phyloP scores from a whole-genome alignment of 92 coral and sea anemone genomes.

The Actinernus sp. region DNA sequence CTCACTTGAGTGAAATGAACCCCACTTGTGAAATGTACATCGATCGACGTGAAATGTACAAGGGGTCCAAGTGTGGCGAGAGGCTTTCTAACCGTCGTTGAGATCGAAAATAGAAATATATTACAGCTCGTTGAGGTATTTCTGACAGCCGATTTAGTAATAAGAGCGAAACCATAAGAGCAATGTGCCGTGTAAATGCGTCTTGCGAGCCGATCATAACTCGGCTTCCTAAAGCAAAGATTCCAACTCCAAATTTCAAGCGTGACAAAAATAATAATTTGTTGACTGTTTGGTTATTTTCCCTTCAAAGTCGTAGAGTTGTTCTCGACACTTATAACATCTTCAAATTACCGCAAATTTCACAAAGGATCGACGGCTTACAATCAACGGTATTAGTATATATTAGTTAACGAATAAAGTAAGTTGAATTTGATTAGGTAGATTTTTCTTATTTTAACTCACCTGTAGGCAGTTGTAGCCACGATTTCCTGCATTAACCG shows the following conservation, averaged over 20 bases:
- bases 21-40: constrained; percentile 5
- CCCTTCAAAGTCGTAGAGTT: too few species aligned
- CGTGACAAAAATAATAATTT: too few species aligned
- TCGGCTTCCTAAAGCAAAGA: too few species aligned
- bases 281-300: too few species aligned
- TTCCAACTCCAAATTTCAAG: too few species aligned
- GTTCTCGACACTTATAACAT: too few species aligned
- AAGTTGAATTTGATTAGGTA: too few species aligned
- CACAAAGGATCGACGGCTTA: not conserved
- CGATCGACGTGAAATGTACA: not conserved
- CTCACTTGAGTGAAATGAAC: constrained; percentile 3
- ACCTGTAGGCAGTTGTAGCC: constrained; percentile 97
- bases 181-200: too few species aligned
- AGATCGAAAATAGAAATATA: not conserved
- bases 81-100: not conserved
- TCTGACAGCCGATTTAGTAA: not conserved
- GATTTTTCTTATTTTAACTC: constrained; percentile 9
- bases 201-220: not conserved
- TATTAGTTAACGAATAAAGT: too few species aligned
- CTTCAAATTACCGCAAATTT: not conserved
- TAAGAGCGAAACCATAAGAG: not conserved
- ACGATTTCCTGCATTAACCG: constrained; percentile 96
- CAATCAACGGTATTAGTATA: not conserved
- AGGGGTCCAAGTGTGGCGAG: not conserved
- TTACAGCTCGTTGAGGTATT: not conserved